Evolutionary conservation across 2,113 vertebrate species (phyloP), one percentile per base, ranked within the genome.

Genomic region (Salvelinus alpinus): DNA sequence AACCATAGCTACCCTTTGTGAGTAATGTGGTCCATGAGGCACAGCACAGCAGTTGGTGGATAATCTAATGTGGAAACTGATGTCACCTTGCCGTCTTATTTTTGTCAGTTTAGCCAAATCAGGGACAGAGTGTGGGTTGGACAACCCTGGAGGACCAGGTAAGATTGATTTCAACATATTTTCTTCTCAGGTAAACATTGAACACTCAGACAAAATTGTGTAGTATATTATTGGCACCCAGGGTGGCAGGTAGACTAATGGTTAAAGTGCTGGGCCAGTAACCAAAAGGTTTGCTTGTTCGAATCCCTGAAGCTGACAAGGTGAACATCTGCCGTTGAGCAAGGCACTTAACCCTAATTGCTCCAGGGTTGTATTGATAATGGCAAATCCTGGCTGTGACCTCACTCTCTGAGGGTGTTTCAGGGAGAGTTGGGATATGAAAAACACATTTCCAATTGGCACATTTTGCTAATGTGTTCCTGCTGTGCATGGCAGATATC

Each of bases 21-120:
- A 81, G 79, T 81, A 78, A 83, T 83, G 71, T 75, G 59, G 66
- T 64, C 69, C 29, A 60, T 73, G 74, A 70, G 38, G 38, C 38
- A 1, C 38, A 64, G 71, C 80, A 79, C 78, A 34, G 71, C 48
- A 76, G 84, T 71, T 82, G 81, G 83, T 81, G 73, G 75, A 76
- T 80, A 81, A 80, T 86, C 80, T 79, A 82, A 82, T 71, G 62
- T 72, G 80, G 76, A 84, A 78, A 1, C 74, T 66, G 67, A 69
- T 74, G 84, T 74, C 71, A n/a, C 70, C 68, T 9, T 16, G 34
- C 9, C 69, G 8, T 34, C 16, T 54, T 54, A 16, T 18, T 54
- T 34, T 29, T 20, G 31, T 68, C 66, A 6, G 31, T 68, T 34
- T 18, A 27, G 18, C 18, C 31, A 31, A 31, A 20, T 8, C 29